These are phyloP conservation scores for Holacanthella duospinosa DNA, from an alignment of 2,888 invertebrate species.

Conservation along the genomic window DNA sequence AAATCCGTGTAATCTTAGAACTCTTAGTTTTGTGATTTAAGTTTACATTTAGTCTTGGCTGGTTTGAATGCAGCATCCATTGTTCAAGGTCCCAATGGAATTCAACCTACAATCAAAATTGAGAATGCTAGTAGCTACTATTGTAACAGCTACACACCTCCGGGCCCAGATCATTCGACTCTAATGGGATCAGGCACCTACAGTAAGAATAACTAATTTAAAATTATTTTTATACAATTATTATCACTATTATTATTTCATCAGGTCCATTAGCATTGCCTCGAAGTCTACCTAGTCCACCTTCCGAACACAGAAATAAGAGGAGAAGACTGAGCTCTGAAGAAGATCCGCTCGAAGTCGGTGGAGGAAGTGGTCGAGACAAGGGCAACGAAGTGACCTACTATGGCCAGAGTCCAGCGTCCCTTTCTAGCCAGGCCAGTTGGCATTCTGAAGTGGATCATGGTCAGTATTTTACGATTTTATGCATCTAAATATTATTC, in stretches of 20 bases:
- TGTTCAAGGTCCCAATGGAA: conserved; percentile 68
- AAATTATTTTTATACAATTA: background rate
- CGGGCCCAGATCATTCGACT: conserved; percentile 49
- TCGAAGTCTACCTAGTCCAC: conserved; percentile 43
- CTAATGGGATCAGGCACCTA: conserved; percentile 68
- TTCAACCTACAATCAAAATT: conserved; percentile 62
- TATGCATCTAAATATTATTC: too few species aligned
- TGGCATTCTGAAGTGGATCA: conserved; percentile 49
- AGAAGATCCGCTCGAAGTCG: conserved; percentile 43
- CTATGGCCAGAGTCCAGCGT: conserved; percentile 48
- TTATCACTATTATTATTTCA: background rate
- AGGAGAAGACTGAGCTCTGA: conserved; percentile 49
- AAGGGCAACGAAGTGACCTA: conserved; percentile 44
- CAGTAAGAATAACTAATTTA: conserved; percentile 49
- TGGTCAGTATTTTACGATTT: conserved; percentile 38
- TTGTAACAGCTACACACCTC: conserved; percentile 67
- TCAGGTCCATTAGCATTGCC: conserved; percentile 44
- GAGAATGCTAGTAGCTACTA: conserved; percentile 60
- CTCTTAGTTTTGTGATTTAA: background rate
- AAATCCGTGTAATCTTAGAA: too few species aligned
- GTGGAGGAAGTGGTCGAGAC: conserved; percentile 41
- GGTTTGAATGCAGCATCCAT: conserved; percentile 70
- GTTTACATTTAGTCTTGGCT: background rate
- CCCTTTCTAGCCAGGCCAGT: conserved; percentile 43
- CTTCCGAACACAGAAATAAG: conserved; percentile 47